Conservation (phyloP, 2,888 invertebrate species). For the Andricus quercusramuli region DNA sequence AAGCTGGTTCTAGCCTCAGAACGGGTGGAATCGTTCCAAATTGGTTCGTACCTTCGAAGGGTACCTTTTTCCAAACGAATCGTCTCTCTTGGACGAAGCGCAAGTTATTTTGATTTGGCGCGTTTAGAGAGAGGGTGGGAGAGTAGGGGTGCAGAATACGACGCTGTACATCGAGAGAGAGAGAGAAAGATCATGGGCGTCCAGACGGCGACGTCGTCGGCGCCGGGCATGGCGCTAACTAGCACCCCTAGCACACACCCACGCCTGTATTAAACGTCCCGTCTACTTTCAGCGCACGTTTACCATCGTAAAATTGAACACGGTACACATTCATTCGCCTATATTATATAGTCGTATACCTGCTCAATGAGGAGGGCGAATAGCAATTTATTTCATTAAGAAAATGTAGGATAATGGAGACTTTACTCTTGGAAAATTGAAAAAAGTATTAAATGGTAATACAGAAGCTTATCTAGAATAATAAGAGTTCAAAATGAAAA, state of each 20-base stretch:
- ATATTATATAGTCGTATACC: constrained; percentile 31
- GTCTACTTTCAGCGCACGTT: constrained; percentile 64
- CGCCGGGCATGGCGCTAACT: constrained; percentile 75
- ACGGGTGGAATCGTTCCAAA: constrained; percentile 46
- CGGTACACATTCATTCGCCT: constrained; percentile 56
- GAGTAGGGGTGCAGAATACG: constrained; percentile 44
- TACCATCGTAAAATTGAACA: constrained; percentile 73
- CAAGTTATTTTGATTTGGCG: constrained; percentile 55
- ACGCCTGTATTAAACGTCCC: constrained; percentile 65
- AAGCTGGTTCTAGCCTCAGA: constrained; percentile 43
- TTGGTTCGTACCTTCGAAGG: constrained; percentile 49
- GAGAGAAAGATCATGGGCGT: constrained; percentile 66
- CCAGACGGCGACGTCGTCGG: constrained; percentile 76
- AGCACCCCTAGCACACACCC: constrained; percentile 72
- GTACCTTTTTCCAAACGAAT: constrained; percentile 36
- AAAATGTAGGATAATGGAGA: not conserved
- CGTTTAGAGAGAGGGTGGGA: constrained; percentile 48
- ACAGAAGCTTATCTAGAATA: too few relatives aligned
- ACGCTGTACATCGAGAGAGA: constrained; percentile 58
- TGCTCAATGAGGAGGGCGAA: constrained; percentile 9
- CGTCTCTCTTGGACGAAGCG: constrained; percentile 47
- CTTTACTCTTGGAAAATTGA: not conserved
- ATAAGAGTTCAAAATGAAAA: too few relatives aligned
- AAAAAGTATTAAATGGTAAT: not conserved
- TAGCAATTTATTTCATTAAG: constrained; percentile 2